phyloP scores from a whole-genome alignment of 1,140 invertebrate species.

The Seison nebaliae region DNA sequence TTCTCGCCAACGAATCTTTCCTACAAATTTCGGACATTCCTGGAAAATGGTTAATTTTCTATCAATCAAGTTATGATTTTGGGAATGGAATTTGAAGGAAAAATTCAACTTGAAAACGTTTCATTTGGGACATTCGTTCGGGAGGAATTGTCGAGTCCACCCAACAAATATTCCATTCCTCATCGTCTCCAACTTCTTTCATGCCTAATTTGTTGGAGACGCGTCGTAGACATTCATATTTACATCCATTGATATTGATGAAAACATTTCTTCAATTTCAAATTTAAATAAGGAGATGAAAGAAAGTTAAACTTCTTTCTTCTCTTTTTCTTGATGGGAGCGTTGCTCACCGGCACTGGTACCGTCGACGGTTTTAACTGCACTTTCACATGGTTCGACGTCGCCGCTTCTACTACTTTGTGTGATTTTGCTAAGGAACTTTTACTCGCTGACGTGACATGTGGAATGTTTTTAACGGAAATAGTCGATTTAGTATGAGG shows the following conservation, averaged over 20 bases:
- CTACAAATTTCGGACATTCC: slow-evolving; percentile 64
- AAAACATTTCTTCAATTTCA: neutral
- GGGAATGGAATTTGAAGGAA: neutral
- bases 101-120: slow-evolving; percentile 39
- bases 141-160: slow-evolving; percentile 52
- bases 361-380: slow-evolving; percentile 2
- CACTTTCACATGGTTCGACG: no score
- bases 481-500: neutral
- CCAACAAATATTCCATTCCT: slow-evolving; percentile 64
- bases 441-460: no score
- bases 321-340: slow-evolving; percentile 10
- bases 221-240: slow-evolving; percentile 18
- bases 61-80: slow-evolving; percentile 16
- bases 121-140: slow-evolving; percentile 58
- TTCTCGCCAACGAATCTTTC: slow-evolving; percentile 53
- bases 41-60: slow-evolving; percentile 69
- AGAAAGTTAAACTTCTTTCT: slow-evolving; percentile 3
- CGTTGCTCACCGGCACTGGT: slow-evolving; percentile 4
- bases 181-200: slow-evolving; percentile 46
- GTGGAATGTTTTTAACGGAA: no score
- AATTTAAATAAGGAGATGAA: neutral
- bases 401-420: no score
- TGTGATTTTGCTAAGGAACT: no score
- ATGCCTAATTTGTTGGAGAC: slow-evolving; percentile 45
- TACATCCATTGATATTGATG: slow-evolving; percentile 7